Evolutionary conservation across 2,888 invertebrate species (phyloP), one percentile per base, ranked within the genome.

Genomic region (Epiblema foenella): DNA sequence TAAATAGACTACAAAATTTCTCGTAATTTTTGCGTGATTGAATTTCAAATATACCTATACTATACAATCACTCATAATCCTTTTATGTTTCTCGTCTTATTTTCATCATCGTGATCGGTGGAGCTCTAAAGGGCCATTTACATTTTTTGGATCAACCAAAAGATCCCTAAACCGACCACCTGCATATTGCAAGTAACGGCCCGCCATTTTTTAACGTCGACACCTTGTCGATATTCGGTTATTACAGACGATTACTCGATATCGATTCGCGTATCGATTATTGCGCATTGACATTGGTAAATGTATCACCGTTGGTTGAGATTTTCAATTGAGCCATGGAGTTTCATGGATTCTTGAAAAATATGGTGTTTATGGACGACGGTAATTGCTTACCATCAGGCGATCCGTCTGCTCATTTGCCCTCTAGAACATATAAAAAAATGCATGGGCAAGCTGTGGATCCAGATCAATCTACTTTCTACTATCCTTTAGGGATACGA

Each of bases 221-320:
- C 91, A 91, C 92, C 89, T 91, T 65, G 64, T 68, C 75, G 77
- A 73, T 78, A 72, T 77, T 75, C 76, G 76, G 84, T 85, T 87
- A 88, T 89, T 89, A 87, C 83, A 77, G 82, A 89, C 88, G 87
- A 90, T 90, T 89, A 89, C 85, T 84, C 77, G 79, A 80, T 77
- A 87, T 85, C 85, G 86, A 83, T 85, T 83, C 81, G 75, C 75
- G 79, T 81, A 87, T 87, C 80, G 82, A 81, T 81, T 81, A 66
- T 62, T 49, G 20, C 33, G n/a, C 73, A 73, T 75, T 76, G 78
- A 78, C 79, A 80, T 80, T 77, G 77, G 75, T 78, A 79, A 83
- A 82, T 81, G 79, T 77, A 74, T 73, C 71, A 78, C 81, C 78
- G 77, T 79, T 79, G 78, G 59, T 56, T 42, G 15, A 39, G 1